A percentile compares a stretch with the other conserved stretches of the same genome.
Evolutionary conservation across 2,797 vertebrate genomes (phyloP).

Genomic region (Protonibea diacanthus): DNA sequence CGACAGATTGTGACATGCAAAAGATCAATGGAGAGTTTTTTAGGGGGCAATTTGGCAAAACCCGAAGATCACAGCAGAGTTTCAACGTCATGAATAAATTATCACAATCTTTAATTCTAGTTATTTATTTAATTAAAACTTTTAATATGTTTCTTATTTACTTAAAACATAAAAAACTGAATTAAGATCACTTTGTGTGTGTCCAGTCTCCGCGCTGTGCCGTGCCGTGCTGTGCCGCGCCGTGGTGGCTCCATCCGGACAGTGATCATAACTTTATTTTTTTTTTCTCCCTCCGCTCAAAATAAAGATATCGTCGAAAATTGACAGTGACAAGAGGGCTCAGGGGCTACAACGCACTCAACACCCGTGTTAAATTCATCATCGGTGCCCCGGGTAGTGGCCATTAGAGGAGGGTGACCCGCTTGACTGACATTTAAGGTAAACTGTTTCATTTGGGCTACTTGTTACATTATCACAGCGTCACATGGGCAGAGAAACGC

Average conservation of each 20-base stretch:
- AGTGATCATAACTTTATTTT: slow-evolving; percentile 87
- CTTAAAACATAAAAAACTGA: neutral
- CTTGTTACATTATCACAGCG: slow-evolving; percentile 87
- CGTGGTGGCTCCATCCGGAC: slow-evolving; percentile 84
- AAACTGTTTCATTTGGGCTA: slow-evolving; percentile 92
- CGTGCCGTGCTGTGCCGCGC: slow-evolving; percentile 72
- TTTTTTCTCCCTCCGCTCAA: slow-evolving; percentile 80
- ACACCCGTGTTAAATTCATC: slow-evolving; percentile 97
- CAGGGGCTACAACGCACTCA: slow-evolving; percentile 94
- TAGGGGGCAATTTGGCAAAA: slow-evolving; percentile 12
- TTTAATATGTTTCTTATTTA: neutral
- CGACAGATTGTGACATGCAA: slow-evolving; percentile 79
- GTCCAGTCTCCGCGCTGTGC: slow-evolving; percentile 33
- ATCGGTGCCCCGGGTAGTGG: slow-evolving; percentile 92
- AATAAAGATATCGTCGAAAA: slow-evolving; percentile 99
- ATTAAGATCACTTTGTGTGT: neutral
- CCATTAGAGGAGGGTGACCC: slow-evolving; percentile 91
- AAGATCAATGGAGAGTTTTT: slow-evolving; percentile 79
- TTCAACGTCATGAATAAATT: neutral
- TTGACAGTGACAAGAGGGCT: slow-evolving; percentile 99
- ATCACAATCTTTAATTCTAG: neutral
- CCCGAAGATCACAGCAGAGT: slow-evolving; percentile 8
- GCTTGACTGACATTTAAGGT: slow-evolving; percentile 94
- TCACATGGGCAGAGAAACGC: no score
- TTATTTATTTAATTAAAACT: neutral